These are phyloP conservation scores for Bradysia coprophila DNA, from an alignment of 1,140 invertebrate species.

Conservation along the genomic window DNA sequence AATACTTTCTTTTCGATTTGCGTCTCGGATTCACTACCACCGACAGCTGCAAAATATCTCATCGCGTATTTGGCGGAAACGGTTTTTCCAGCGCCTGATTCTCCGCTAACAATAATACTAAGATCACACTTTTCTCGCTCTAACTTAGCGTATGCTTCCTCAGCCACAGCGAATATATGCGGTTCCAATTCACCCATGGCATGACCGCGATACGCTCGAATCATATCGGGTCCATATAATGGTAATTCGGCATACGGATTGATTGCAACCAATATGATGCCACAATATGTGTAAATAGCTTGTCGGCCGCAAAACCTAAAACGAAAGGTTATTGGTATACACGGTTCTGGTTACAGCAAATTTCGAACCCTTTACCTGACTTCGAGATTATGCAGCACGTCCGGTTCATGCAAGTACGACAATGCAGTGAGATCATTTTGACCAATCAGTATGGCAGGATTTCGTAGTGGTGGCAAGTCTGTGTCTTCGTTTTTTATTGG, in stretches of 20 bases:
- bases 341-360: too few species aligned
- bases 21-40: conserved; percentile 73
- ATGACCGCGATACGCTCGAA: conserved; percentile 85
- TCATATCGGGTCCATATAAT: conserved; percentile 90
- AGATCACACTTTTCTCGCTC: conserved; percentile 86
- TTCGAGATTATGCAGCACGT: conserved; percentile 87
- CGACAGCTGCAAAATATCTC: conserved; percentile 94
- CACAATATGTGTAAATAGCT: conserved; percentile 96
- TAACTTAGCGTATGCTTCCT: conserved; percentile 92
- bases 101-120: conserved; percentile 95
- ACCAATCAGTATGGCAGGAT: conserved; percentile 94
- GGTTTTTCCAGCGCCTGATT: conserved; percentile 94
- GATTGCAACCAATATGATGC: conserved; percentile 95
- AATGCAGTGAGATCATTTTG: conserved; percentile 95
- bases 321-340: too few species aligned
- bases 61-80: conserved; percentile 97
- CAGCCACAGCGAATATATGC: conserved; percentile 96
- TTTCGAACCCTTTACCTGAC: too few species aligned
- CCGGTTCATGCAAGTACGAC: conserved; percentile 94
- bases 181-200: conserved; percentile 92
- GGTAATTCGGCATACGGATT: conserved; percentile 93
- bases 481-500: conserved; percentile 41
- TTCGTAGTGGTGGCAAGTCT: conserved; percentile 80
- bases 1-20: conserved; percentile 93
- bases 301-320: conserved; percentile 66